Conservation (phyloP, 2,113 vertebrate genomes). For the Centrocercus urophasianus region DNA sequence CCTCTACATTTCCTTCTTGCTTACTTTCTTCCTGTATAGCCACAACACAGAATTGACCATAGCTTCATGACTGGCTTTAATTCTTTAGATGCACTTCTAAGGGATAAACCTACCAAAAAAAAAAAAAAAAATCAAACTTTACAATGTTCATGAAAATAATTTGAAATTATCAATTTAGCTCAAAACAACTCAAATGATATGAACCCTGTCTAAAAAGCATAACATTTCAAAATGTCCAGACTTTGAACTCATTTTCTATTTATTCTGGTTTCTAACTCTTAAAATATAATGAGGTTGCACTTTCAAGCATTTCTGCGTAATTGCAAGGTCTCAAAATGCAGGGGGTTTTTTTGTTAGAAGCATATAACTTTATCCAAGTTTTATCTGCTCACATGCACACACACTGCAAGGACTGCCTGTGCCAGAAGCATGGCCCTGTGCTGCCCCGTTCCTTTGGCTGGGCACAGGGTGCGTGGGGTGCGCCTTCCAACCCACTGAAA, state of each 20-base stretch:
- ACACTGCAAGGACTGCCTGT: neutral
- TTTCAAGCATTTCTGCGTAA: neutral
- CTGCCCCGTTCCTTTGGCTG: neutral
- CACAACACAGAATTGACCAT: neutral
- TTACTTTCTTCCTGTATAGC: neutral
- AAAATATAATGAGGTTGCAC: neutral
- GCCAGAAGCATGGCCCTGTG: neutral
- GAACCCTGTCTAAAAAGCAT: neutral
- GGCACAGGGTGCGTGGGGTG: neutral
- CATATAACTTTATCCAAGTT: neutral
- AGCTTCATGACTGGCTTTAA: neutral
- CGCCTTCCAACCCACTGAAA: neutral
- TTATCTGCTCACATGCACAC: neutral
- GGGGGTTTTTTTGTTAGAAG: neutral
- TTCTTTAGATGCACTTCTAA: neutral
- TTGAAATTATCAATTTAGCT: neutral
- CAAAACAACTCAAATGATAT: neutral
- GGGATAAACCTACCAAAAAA: neutral
- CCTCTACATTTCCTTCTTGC: neutral
- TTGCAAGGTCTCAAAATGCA: neutral
- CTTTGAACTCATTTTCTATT: neutral
- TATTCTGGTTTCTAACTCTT: conserved; percentile 11
- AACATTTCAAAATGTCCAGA: neutral
- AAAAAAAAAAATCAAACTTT: neutral
- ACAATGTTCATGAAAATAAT: neutral